Evolutionary conservation across 2,797 vertebrate genomes (phyloP).

Genomic region (Kryptopterus vitreolus): DNA sequence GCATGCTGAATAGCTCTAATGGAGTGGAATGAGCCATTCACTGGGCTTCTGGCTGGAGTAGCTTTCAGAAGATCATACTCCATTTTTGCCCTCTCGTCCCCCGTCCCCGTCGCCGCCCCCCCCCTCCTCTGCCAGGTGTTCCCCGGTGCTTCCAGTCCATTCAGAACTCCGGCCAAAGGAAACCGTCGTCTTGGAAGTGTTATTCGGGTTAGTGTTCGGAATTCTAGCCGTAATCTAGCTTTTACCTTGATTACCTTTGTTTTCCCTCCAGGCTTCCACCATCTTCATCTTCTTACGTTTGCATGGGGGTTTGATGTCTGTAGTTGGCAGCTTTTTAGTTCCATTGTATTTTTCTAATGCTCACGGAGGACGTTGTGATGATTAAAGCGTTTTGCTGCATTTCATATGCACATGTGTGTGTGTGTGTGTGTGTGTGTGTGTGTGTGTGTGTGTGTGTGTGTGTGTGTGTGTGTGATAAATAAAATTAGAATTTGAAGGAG

Average conservation of each 20-base stretch:
- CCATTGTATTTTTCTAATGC: neutral
- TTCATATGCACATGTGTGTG: too few relatives aligned
- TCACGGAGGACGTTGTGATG: neutral
- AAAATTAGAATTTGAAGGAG: too few relatives aligned
- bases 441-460: too few relatives aligned
- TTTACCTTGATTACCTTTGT: too few relatives aligned
- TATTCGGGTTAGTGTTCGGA: conserved; percentile 31
- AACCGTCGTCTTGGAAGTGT: conserved; percentile 24
- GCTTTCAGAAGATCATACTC: conserved; percentile 12
- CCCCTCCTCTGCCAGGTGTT: conserved; percentile 56
- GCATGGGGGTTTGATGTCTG: neutral
- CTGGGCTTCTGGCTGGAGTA: conserved; percentile 41
- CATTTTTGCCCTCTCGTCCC: conserved; percentile 10
- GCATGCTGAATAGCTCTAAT: conserved; percentile 54
- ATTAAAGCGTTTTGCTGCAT: too few relatives aligned
- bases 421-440: too few relatives aligned
- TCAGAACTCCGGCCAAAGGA: conserved; percentile 41
- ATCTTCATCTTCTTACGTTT: neutral
- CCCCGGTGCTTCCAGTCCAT: conserved; percentile 44
- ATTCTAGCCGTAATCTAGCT: conserved; percentile 9
- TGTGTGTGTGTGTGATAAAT: too few relatives aligned
- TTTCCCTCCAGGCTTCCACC: neutral
- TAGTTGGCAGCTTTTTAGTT: neutral
- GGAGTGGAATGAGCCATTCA: conserved; percentile 53
- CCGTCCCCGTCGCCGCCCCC: too few relatives aligned